phyloP scores from a whole-genome alignment of 2,888 invertebrate genomes.

The Drosophila mettleri region DNA sequence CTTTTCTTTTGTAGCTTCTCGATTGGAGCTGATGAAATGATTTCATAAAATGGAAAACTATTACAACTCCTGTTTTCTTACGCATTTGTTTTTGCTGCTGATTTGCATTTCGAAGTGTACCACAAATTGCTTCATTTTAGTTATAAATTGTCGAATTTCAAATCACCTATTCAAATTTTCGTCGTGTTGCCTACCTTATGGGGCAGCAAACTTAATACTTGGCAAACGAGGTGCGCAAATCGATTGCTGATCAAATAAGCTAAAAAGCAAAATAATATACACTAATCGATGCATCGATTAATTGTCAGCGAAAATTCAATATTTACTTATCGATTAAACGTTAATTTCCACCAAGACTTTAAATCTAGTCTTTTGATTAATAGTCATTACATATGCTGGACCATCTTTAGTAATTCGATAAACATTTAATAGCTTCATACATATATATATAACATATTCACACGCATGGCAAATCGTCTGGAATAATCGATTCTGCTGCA shows the following conservation, averaged over 20 bases:
- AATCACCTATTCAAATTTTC: neutral
- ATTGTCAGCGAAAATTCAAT: neutral
- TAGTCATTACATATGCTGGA: no score
- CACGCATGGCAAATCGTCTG: no score
- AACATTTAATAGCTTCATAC: no score
- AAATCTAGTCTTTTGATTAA: neutral
- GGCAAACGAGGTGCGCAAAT: neutral
- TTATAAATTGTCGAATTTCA: neutral
- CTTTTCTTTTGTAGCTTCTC: no score
- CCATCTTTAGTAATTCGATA: neutral
- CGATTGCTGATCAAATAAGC: neutral
- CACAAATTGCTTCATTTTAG: neutral
- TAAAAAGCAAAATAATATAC: neutral
- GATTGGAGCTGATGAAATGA: neutral
- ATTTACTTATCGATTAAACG: neutral
- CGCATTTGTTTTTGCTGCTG: neutral
- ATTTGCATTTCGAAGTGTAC: neutral
- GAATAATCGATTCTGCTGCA: neutral
- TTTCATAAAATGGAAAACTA: no score
- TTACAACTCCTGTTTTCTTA: neutral
- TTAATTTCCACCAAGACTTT: neutral
- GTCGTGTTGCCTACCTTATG: conserved; percentile 3
- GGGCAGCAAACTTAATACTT: neutral
- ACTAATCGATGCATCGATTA: neutral
- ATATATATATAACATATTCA: no score